phyloP scores from a whole-genome alignment of 2,797 vertebrate species.

The Mustela erminea region DNA sequence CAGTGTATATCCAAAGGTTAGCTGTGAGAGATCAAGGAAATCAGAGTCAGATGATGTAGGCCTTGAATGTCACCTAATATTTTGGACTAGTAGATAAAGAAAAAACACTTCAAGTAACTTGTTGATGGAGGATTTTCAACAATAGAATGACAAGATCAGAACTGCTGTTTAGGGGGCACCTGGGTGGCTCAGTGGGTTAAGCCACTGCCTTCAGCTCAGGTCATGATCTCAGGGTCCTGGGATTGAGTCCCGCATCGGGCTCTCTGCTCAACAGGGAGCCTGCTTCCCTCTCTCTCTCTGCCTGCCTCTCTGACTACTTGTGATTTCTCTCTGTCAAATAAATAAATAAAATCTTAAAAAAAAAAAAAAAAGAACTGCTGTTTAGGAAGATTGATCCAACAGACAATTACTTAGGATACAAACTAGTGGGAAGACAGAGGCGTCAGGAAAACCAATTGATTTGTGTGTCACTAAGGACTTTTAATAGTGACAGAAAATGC shows the following conservation, averaged over 20 bases:
- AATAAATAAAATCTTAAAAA: too few relatives aligned
- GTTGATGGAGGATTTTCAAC: neutral
- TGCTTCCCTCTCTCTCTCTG: too few relatives aligned
- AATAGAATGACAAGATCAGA: neutral
- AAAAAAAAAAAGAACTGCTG: neutral
- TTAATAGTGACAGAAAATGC: slow-evolving; percentile 39
- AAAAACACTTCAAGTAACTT: neutral
- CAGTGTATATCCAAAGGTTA: neutral
- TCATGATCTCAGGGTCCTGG: too few relatives aligned
- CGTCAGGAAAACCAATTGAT: neutral
- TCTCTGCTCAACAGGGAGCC: too few relatives aligned
- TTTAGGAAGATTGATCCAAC: slow-evolving; percentile 22
- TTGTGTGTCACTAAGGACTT: neutral
- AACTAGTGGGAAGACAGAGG: neutral
- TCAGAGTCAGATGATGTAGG: neutral
- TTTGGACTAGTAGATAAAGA: neutral
- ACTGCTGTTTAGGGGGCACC: neutral
- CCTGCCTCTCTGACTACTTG: too few relatives aligned
- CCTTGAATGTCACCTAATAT: neutral
- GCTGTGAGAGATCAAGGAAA: neutral
- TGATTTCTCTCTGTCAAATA: too few relatives aligned
- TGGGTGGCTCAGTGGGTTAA: too few relatives aligned
- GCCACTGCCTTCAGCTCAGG: too few relatives aligned
- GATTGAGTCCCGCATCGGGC: too few relatives aligned
- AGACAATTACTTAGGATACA: neutral